Evolutionary conservation across 1,140 invertebrate genomes (phyloP), one percentile per base, ranked within the genome.

Genomic region (Pomphorhynchus laevis): DNA sequence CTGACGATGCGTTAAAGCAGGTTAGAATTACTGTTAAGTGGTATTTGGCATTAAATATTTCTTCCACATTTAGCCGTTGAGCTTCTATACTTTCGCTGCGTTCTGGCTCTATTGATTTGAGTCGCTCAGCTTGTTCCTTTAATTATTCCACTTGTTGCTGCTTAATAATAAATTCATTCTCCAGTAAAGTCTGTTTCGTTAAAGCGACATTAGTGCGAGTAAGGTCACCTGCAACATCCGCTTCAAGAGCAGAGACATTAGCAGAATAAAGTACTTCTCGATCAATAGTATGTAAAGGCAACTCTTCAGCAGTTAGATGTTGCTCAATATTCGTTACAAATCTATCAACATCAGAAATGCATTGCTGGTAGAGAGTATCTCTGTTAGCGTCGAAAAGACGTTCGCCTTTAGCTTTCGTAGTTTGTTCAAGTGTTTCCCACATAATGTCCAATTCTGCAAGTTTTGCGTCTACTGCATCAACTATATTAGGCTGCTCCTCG

Each of bases 311-410:
- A 51, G n/a, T n/a, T 50, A 98, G 89, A 59, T 95, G 84, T 49
- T 82, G 84, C 57, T 95, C 84, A 22, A 98, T 63, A 49, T 91
- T 76, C 49, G 72, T 80, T 63, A 95, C 86, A 77, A 86, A 98
- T 0, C 76, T 72, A 53, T 91, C 80, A 50, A 93, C 86, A 53
- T 91, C 82, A 58, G 91, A 80, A 58, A 76, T 84, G 29, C 75
- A 84, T 60, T 93, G 82, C 54, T 91, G 76, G 43, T 89, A 74
- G 32, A 64, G 45, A 11, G 80, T 74, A 55, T 86, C 77, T 38
- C 84, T 67, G 54, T 98, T 98, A 21, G 86, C 80, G 58, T 98
- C 89, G 57, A 95, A 95, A 39, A 98, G 61, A 41, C 79, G 67
- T 54, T 89, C 77, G 20, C 86, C 86, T 55, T 98, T 98, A 34